These are phyloP conservation scores for Salvelinus sp. DNA, from an alignment of 2,113 vertebrate species.

Conservation along the genomic window DNA sequence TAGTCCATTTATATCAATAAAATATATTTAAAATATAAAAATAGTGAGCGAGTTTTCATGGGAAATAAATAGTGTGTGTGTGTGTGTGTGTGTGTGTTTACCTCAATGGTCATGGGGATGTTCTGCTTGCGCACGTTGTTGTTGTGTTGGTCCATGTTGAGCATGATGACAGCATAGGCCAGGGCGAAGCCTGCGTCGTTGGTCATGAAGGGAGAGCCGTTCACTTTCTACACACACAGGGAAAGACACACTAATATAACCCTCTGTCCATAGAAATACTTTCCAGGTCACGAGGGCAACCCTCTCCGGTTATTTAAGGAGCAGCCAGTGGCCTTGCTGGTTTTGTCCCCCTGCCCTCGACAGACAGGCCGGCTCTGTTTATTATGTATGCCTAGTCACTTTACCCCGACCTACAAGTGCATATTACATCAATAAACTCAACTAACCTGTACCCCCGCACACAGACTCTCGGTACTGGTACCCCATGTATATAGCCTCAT, in stretches of 20 bases:
- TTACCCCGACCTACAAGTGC: no score
- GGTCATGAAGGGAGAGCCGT: constrained; percentile 90
- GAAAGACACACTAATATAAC: background rate
- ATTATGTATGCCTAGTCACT: no score
- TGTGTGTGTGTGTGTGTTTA: constrained; percentile 40
- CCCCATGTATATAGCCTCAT: no score
- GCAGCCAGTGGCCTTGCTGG: constrained; percentile 7
- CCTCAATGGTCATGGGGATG: constrained; percentile 98
- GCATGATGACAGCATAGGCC: constrained; percentile 97
- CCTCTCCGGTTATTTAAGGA: constrained; percentile 51
- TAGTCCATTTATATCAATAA: no score
- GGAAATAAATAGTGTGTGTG: no score
- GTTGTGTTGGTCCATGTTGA: constrained; percentile 99
- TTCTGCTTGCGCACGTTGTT: constrained; percentile 98
- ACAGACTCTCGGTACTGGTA: no score
- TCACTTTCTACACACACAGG: constrained; percentile 85
- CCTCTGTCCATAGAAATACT: constrained; percentile 48
- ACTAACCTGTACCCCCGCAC: no score
- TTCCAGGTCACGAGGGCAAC: constrained; percentile 63
- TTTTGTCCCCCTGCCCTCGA: constrained; percentile 28
- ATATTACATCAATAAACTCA: no score
- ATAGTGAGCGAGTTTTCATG: no score
- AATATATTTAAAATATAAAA: no score
- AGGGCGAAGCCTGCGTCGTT: constrained; percentile 96
- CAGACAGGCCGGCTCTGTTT: constrained; percentile 16